These are phyloP conservation scores for Mesoclemmys tuberculata DNA, from an alignment of 2,113 vertebrate species.

Conservation along the genomic window DNA sequence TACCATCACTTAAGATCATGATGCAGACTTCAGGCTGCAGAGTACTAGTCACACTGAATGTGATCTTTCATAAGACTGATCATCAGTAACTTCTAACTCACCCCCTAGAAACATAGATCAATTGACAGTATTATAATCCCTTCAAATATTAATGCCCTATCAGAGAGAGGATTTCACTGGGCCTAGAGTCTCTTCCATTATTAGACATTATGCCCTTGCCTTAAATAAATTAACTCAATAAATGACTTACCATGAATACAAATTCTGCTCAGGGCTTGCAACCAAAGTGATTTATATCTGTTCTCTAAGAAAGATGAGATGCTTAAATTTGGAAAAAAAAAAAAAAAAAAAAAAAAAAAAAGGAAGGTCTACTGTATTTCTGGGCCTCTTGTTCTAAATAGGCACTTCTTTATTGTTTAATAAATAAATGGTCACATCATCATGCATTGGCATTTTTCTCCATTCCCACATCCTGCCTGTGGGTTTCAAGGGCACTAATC, in stretches of 20 bases:
- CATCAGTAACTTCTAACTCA: conserved; percentile 44
- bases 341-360: neutral
- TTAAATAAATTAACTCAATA: conserved; percentile 75
- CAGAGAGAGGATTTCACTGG: conserved; percentile 55
- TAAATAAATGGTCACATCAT: neutral
- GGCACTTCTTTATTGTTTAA: neutral
- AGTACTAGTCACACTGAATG: neutral
- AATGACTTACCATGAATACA: conserved; percentile 68
- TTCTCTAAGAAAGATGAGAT: conserved; percentile 54
- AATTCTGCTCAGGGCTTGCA: conserved; percentile 68
- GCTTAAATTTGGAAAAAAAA: conserved; percentile 58
- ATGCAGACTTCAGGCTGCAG: rapidly evolving
- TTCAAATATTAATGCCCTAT: conserved; percentile 70
- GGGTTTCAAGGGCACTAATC: neutral
- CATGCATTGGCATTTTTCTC: neutral
- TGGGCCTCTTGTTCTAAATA: conserved; percentile 39
- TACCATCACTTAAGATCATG: rapidly evolving
- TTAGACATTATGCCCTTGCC: conserved; percentile 65
- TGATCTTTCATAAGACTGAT: neutral
- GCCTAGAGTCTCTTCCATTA: conserved; percentile 59
- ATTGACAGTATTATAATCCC: conserved; percentile 52
- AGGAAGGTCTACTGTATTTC: conserved; percentile 11
- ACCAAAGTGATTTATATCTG: conserved; percentile 69
- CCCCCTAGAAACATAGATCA: conserved; percentile 48
- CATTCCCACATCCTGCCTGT: neutral